Conservation (phyloP, 2,797 vertebrate species). For the Poecilia gillii region DNA sequence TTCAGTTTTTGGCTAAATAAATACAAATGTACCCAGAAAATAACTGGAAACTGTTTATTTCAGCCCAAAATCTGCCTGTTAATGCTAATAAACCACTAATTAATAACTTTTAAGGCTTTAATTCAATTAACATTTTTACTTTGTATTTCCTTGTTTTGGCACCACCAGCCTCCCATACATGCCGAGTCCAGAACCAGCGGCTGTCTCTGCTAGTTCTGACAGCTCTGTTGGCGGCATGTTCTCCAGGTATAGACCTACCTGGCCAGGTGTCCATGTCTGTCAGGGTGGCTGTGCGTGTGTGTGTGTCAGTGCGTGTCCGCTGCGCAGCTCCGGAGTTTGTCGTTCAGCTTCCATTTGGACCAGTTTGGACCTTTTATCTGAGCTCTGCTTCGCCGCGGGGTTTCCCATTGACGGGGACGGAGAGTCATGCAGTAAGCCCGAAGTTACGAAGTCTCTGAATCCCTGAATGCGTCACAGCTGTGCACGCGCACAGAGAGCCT, state of each 20-base stretch:
- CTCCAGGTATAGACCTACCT: constrained; percentile 34
- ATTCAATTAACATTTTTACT: background rate
- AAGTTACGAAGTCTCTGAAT: constrained; percentile 33
- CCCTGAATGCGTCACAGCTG: constrained; percentile 13
- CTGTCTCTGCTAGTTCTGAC: background rate
- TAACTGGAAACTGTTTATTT: background rate
- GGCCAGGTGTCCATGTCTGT: constrained; percentile 48
- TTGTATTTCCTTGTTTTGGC: background rate
- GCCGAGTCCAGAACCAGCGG: background rate
- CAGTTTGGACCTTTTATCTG: constrained; percentile 49
- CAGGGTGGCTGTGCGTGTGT: constrained; percentile 38
- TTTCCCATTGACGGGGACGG: constrained; percentile 27
- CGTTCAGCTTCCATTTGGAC: constrained; percentile 47
- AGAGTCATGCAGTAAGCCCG: constrained; percentile 21
- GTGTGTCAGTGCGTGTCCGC: constrained; percentile 22
- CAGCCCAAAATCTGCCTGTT: background rate
- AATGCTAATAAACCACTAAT: background rate
- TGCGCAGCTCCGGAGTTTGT: background rate
- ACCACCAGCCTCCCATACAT: background rate
- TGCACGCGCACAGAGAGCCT: background rate
- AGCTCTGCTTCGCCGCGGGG: constrained; percentile 4
- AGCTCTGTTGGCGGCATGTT: background rate
- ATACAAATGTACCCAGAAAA: background rate
- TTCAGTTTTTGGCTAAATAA: no score
- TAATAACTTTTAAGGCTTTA: background rate